Conservation (phyloP, 2,888 invertebrate species). For the Graphium colonna region DNA sequence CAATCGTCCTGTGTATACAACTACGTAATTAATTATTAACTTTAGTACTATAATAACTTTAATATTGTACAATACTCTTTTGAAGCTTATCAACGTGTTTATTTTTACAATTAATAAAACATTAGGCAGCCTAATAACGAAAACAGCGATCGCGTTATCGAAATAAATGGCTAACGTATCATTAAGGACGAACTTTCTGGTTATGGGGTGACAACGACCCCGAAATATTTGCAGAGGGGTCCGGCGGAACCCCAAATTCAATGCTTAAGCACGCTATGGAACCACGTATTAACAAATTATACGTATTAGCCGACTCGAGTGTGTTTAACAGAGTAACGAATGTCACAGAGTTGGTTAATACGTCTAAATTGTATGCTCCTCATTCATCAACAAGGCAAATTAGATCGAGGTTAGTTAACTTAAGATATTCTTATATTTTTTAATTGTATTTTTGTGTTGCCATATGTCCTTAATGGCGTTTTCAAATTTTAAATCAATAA, state of each 20-base stretch:
- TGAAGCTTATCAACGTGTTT: background rate
- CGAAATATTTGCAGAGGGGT: conserved; percentile 23
- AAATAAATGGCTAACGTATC: conserved; percentile 23
- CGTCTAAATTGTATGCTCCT: too few species aligned
- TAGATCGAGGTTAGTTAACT: too few species aligned
- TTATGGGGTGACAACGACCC: conserved; percentile 21
- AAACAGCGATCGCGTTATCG: conserved; percentile 12
- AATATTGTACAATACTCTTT: background rate
- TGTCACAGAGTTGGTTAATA: conserved; percentile 23
- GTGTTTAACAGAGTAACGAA: conserved; percentile 22
- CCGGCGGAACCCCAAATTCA: conserved; percentile 37
- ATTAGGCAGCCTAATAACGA: conserved; percentile 15
- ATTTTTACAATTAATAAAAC: background rate
- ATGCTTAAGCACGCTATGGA: conserved; percentile 39
- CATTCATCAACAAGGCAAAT: too few species aligned
- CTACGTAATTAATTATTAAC: too few species aligned
- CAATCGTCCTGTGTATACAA: too few species aligned
- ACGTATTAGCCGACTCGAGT: conserved; percentile 30
- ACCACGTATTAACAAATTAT: conserved; percentile 49
- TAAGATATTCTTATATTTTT: too few species aligned
- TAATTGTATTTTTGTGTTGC: too few species aligned
- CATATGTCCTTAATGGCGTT: too few species aligned
- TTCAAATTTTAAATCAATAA: too few species aligned
- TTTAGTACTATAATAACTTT: too few species aligned
- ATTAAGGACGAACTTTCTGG: conserved; percentile 12